Evolutionary conservation across 2,888 invertebrate genomes (phyloP).

Genomic region (Yponomeuta evonymella): DNA sequence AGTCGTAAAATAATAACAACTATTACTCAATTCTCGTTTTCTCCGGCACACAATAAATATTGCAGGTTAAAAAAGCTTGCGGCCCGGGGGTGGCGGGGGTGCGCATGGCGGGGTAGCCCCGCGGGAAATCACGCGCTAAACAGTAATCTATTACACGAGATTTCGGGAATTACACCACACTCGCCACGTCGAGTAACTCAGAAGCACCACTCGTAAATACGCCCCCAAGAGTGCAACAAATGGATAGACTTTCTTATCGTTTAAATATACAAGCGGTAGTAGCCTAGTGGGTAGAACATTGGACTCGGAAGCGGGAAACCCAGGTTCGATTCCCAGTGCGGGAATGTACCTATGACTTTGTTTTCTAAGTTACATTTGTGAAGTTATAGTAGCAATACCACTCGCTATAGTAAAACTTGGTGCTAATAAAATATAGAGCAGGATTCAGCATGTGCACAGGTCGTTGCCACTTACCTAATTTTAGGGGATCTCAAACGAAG

Average conservation of each 20-base stretch:
- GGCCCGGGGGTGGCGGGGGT: background rate
- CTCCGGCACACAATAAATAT: background rate
- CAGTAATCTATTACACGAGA: conserved; percentile 3
- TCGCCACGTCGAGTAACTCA: background rate
- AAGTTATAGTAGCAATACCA: no score
- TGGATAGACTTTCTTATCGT: background rate
- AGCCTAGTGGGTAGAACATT: no score
- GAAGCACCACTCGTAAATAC: background rate
- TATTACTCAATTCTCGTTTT: background rate
- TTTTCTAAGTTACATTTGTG: no score
- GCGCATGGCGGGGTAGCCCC: background rate
- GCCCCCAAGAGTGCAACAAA: background rate
- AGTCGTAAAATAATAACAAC: background rate
- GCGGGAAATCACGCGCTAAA: conserved; percentile 1
- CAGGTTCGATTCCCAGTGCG: no score
- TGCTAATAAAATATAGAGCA: no score
- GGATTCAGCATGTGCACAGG: no score
- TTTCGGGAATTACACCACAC: background rate
- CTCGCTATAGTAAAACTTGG: no score
- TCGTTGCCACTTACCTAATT: no score
- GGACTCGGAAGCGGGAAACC: no score
- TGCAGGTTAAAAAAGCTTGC: background rate
- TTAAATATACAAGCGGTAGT: background rate
- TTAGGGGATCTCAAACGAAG: no score
- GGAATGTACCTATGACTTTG: no score